phyloP scores from a whole-genome alignment of 2,797 vertebrate genomes.

The Sebastes steindachneri region DNA sequence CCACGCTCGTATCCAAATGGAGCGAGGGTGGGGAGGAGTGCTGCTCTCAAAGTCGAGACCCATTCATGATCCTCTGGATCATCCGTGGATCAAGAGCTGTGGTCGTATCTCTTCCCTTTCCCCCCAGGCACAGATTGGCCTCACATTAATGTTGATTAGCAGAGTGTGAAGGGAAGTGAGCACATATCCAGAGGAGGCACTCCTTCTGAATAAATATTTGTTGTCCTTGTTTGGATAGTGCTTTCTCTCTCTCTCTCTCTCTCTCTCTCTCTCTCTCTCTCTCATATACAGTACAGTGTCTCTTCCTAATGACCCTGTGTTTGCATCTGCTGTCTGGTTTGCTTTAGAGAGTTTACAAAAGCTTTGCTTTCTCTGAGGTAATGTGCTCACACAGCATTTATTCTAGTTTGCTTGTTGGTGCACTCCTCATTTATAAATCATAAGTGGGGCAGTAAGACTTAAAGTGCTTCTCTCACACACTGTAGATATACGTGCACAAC shows the following conservation, averaged over 20 bases:
- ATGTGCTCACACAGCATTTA: constrained; percentile 34
- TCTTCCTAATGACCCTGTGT: constrained; percentile 38
- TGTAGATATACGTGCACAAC: not conserved
- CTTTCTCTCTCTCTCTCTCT: not conserved
- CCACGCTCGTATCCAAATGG: constrained; percentile 27
- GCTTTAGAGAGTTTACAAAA: not conserved
- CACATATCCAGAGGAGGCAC: constrained; percentile 63
- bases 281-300: not conserved
- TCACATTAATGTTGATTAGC: constrained; percentile 61
- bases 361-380: not conserved
- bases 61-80: constrained; percentile 57
- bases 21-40: not conserved
- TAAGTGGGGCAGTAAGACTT: constrained; percentile 34
- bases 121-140: constrained; percentile 28
- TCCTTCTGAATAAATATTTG: constrained; percentile 76
- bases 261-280: not conserved
- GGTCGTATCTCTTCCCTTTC: constrained; percentile 8
- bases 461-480: not conserved
- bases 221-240: constrained; percentile 59
- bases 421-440: constrained; percentile 61
- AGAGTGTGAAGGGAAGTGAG: constrained; percentile 50
- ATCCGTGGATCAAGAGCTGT: constrained; percentile 25
- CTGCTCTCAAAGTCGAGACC: constrained; percentile 37
- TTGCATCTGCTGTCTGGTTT: constrained; percentile 20
- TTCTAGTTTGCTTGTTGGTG: constrained; percentile 24